A percentile compares a stretch with the other conserved stretches of the same genome.
Evolutionary conservation across 2,797 vertebrate species (phyloP).

Genomic region (Coregonus ussuriensis): DNA sequence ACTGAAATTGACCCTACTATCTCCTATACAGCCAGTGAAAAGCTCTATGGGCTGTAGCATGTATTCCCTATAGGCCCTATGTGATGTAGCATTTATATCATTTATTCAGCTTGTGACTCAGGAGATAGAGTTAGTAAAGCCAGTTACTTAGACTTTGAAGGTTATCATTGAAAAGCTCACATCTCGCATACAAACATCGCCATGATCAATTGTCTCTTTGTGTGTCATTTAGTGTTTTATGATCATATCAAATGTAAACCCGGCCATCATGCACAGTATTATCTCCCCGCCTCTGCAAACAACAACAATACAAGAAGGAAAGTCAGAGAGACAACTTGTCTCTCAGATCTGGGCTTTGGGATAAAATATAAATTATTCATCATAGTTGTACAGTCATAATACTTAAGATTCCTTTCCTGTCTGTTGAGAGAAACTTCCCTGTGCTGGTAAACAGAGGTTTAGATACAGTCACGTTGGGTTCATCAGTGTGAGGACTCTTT

Average conservation of each 20-base stretch:
- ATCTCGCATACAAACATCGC: neutral
- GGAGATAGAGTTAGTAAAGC: neutral
- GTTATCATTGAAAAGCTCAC: slow-evolving; percentile 1
- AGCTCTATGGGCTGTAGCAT: neutral
- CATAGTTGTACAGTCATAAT: neutral
- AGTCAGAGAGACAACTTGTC: slow-evolving; percentile 4
- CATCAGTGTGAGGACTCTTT: neutral
- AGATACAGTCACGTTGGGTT: neutral
- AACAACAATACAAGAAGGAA: neutral
- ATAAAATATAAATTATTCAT: slow-evolving; percentile 13
- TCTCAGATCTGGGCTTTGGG: slow-evolving; percentile 7
- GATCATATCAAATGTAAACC: slow-evolving; percentile 5
- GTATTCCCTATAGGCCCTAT: too few relatives aligned
- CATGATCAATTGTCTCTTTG: slow-evolving; percentile 1
- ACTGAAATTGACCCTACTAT: neutral
- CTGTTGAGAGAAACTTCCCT: neutral
- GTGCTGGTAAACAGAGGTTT: neutral
- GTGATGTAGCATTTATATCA: neutral
- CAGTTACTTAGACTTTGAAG: neutral
- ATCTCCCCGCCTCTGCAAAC: slow-evolving; percentile 4
- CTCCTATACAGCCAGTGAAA: neutral
- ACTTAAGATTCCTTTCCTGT: slow-evolving; percentile 13
- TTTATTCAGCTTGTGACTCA: neutral
- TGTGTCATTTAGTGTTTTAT: slow-evolving; percentile 4
- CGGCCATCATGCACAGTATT: neutral